Evolutionary conservation across 2,888 invertebrate genomes (phyloP).

Genomic region (Embidobia sp.): DNA sequence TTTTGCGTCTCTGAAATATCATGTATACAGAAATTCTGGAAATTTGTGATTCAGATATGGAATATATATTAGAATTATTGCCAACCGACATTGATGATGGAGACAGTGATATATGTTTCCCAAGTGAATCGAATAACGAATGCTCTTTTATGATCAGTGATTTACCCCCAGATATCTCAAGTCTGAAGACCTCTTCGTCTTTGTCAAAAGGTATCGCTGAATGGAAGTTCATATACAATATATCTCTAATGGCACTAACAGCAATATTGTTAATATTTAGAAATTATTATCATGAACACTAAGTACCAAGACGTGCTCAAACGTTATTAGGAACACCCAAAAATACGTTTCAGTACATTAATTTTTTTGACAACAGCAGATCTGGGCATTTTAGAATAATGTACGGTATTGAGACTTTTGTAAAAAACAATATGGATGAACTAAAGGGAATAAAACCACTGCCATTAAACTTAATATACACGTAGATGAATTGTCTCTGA

Average conservation of each 20-base stretch:
- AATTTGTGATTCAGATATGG: too few species aligned
- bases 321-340: slow-evolving; percentile 1
- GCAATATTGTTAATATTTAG: background rate
- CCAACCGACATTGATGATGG: too few species aligned
- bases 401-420: background rate
- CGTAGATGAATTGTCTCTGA: background rate
- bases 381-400: background rate
- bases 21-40: too few species aligned
- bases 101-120: too few species aligned
- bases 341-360: background rate
- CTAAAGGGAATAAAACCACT: background rate
- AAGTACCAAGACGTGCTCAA: background rate
- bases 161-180: background rate
- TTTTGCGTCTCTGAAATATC: too few species aligned
- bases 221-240: background rate
- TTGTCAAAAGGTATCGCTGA: background rate
- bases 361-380: slow-evolving; percentile 1
- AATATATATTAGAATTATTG: too few species aligned
- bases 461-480: background rate
- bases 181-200: background rate
- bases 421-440: background rate
- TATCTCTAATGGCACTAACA: background rate
- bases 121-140: too few species aligned
- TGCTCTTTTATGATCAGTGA: background rate
- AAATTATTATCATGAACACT: background rate